phyloP scores from a whole-genome alignment of 2,888 invertebrate genomes.

The Agrotis clavis region DNA sequence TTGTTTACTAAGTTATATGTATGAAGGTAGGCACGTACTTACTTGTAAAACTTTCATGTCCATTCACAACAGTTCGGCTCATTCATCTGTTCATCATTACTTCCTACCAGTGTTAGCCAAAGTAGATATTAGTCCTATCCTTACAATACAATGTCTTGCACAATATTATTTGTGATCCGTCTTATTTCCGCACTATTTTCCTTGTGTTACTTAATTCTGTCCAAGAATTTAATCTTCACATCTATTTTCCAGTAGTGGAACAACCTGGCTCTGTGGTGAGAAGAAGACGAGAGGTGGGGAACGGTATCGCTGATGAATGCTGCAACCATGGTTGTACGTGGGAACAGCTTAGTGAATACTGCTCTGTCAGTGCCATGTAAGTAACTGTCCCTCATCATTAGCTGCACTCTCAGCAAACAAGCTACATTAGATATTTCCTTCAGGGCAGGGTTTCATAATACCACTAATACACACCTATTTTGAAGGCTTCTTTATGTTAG shows the following conservation, averaged over 20 bases:
- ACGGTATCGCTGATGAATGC: conserved; percentile 86
- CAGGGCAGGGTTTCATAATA: neutral
- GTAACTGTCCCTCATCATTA: conserved; percentile 46
- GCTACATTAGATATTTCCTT: neutral
- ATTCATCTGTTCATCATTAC: neutral
- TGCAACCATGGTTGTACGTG: conserved; percentile 85
- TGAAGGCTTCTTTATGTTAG: neutral
- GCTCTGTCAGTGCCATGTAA: conserved; percentile 86
- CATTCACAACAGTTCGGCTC: neutral
- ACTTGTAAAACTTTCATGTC: conserved; percentile 6
- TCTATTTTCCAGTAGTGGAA: conserved; percentile 81
- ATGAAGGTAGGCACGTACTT: conserved; percentile 2
- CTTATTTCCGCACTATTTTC: neutral
- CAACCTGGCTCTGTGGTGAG: conserved; percentile 80
- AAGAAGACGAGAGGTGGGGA: conserved; percentile 79
- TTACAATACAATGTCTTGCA: neutral
- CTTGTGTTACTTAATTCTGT: neutral
- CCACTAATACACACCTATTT: neutral
- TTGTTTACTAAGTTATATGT: conserved; percentile 4
- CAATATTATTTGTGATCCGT: neutral
- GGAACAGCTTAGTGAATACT: conserved; percentile 85
- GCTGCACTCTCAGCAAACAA: too few species aligned
- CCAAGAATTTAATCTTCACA: conserved; percentile 12
- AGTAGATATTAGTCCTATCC: neutral
- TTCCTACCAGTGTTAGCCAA: neutral